Evolutionary conservation across 2,113 vertebrate species (phyloP), one percentile per base, ranked within the genome.

Genomic region (Cromileptes altivelis): DNA sequence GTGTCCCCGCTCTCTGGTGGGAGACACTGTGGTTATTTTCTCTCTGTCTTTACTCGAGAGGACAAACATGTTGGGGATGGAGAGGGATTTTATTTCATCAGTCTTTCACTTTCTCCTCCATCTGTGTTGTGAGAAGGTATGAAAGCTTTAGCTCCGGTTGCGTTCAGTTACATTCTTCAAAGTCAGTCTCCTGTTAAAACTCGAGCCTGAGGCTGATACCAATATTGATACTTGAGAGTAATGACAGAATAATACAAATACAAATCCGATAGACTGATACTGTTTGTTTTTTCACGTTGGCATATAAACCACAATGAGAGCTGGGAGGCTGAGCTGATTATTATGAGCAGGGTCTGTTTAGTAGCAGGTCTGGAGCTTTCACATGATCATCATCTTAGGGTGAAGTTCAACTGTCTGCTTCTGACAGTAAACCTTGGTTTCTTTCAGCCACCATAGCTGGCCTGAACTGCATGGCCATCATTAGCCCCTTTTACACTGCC

Each of bases 21-120:
- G 19, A n/a, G 70, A 55, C 81, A n/a, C 27, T 27, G 15, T 56
- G 61, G 75, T 75, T 65, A 60, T 18, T 75, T 71, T 76, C 6
- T 75, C 52, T 67, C 68, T 82, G 68, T 80, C 50, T 82, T 89
- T 76, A 30, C 82, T 73, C 85, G 10, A 40, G 53, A 84, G 60
- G 30, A 72, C 55, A 78, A 72, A 82, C 60, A 52, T 40, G 37
- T 25, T 49, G 23, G 10, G 49, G 49, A 18, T 17, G 49, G 49
- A 37, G 42, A 19, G 5, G 17, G 6, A 23, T 23, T 53, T 17
- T 33, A 23, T 61, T 37, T 15, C 77, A 23, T 45, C 3, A 4
- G 55, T 27, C 45, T 72, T 75, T 70, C 27, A 14, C 23, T 73
- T 23, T 18, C 17, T 6, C 12, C 15, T 6, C 67, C 62, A 86